These are phyloP conservation scores for Polia nebulosa DNA, from an alignment of 2,888 invertebrate genomes.

Conservation along the genomic window DNA sequence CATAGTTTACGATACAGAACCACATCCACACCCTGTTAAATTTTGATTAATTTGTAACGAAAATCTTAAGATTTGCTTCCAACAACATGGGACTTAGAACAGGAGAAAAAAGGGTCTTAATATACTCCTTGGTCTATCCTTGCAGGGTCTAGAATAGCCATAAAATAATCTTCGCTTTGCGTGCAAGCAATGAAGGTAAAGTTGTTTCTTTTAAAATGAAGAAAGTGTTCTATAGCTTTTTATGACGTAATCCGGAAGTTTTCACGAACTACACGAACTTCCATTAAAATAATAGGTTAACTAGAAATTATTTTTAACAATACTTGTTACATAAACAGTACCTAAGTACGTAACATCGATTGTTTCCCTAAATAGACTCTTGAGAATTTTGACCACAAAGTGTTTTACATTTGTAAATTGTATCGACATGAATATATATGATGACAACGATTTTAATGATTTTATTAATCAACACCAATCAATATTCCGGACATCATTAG, in stretches of 20 bases:
- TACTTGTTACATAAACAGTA: neutral
- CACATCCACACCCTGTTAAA: too few relatives aligned
- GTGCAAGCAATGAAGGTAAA: slow-evolving; percentile 23
- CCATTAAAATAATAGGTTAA: slow-evolving; percentile 49
- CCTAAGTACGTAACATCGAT: slow-evolving; percentile 2
- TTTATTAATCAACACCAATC: slow-evolving; percentile 34
- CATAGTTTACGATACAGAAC: too few relatives aligned
- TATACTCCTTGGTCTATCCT: neutral
- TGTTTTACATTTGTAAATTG: slow-evolving; percentile 1
- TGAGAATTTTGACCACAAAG: neutral
- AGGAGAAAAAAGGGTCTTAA: too few relatives aligned
- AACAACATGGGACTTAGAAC: neutral
- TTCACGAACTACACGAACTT: slow-evolving; percentile 36
- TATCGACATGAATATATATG: neutral
- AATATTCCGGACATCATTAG: neutral
- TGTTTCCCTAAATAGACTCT: slow-evolving; percentile 1
- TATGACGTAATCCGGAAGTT: slow-evolving; percentile 44
- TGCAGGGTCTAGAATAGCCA: slow-evolving; percentile 19
- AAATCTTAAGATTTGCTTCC: too few relatives aligned
- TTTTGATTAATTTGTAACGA: too few relatives aligned
- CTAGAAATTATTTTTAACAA: slow-evolving; percentile 30
- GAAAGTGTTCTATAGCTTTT: slow-evolving; percentile 38
- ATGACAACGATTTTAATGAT: slow-evolving; percentile 10
- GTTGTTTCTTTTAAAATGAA: slow-evolving; percentile 24
- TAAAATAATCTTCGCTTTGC: slow-evolving; percentile 43